Evolutionary conservation across 2,888 invertebrate species (phyloP), one percentile per base, ranked within the genome.

Genomic region (Eupithecia pulchellata): DNA sequence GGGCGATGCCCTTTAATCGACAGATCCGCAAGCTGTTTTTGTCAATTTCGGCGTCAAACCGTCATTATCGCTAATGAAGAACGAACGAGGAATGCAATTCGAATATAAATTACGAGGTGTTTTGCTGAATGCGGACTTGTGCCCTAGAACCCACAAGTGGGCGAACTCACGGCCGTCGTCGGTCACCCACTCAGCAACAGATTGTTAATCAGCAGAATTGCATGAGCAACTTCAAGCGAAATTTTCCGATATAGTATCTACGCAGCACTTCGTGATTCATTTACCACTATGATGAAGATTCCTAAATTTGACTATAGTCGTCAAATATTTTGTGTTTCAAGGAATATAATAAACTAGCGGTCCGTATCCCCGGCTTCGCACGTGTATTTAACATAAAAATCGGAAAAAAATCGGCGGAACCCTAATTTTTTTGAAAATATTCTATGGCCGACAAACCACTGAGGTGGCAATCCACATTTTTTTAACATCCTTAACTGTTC

Each of bases 91-190:
- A 72, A 77, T 73, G 64, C 61, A 58, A 62, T 63, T 63, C 52
- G 63, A 69, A 69, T 74, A 64, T 66, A 71, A 75, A 74, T 73
- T 32, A 66, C 71, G 69, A 66, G 72, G 73, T 69, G 77, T 72
- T 76, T 69, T 73, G 69, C 70, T 68, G 71, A 76, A 76, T 76
- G 76, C 78, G 78, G 76, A 78, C 74, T 76, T 77, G 62, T 66
- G 69, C 69, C 76, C 73, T 76, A 73, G 72, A 74, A 68, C 75
- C 73, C 72, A 78, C 64, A n/a, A 63, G 78, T 76, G 73, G 78
- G 76, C 71, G 75, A 71, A 66, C 76, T 74, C 75, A 76, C 76
- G 60, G 57, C 42, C 61, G 65, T 52, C 61, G 71, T 52, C 61
- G 71, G 69, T 71, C 71, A 72, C 72, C 74, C 74, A 74, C 61